Conservation (phyloP, 2,797 vertebrate species). For the Arctocebus calabarensis region DNA sequence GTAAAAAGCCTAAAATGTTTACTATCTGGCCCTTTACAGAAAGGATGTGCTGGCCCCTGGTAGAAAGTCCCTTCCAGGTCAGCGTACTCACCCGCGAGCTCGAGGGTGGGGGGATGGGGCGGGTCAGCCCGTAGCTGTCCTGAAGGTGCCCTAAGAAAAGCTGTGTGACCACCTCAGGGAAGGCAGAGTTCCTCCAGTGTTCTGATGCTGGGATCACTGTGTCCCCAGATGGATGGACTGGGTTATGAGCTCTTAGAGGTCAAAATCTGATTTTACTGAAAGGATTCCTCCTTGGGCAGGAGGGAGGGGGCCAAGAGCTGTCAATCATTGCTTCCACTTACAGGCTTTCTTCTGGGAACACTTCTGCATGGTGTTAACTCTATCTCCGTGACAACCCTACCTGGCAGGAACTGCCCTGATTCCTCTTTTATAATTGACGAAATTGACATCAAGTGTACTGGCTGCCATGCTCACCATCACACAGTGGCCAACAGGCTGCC, state of each 20-base stretch:
- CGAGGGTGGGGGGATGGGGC: neutral
- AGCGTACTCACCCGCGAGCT: accelerated
- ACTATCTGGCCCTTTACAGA: neutral
- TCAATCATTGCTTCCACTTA: neutral
- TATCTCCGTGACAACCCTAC: neutral
- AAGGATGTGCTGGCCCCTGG: neutral
- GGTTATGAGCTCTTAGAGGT: neutral
- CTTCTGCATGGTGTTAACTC: neutral
- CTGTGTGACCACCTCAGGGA: neutral
- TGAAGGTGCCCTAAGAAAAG: neutral
- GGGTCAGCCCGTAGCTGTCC: neutral
- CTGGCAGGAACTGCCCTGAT: neutral
- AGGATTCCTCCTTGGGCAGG: neutral
- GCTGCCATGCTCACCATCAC: neutral
- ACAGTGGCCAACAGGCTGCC: neutral
- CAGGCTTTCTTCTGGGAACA: neutral
- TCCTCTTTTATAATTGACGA: neutral
- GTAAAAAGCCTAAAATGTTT: constrained; percentile 14
- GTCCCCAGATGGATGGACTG: neutral
- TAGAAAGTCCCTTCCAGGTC: neutral
- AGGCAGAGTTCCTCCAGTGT: neutral
- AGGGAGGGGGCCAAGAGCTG: neutral
- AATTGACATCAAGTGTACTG: neutral
- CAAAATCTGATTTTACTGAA: neutral
- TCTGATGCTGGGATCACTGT: neutral